Percentiles rank a stretch among this genome's conserved stretches.
phyloP scores from a whole-genome alignment of 2,113 vertebrate species.

The Colinus virginianus region DNA sequence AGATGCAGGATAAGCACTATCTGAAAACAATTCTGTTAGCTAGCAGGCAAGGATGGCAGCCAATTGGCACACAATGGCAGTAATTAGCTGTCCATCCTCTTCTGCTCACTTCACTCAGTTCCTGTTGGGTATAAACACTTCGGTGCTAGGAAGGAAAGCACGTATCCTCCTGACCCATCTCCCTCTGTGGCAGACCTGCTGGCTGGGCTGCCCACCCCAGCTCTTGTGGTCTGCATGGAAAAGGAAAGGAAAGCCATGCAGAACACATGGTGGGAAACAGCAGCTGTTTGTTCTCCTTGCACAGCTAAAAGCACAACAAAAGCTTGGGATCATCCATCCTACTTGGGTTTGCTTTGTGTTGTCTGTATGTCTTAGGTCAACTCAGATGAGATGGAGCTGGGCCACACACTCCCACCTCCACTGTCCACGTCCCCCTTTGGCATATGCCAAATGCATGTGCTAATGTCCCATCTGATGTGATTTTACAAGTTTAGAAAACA shows the following conservation, averaged over 20 bases:
- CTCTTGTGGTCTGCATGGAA: background rate
- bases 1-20: constrained; percentile 57
- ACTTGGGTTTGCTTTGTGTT: background rate
- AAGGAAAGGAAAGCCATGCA: background rate
- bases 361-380: background rate
- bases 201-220: background rate
- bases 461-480: too few species aligned
- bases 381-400: background rate
- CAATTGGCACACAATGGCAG: constrained; percentile 37
- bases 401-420: rapidly evolving
- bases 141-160: background rate
- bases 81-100: constrained; percentile 59
- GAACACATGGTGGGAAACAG: background rate
- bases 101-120: constrained; percentile 1
- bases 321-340: background rate
- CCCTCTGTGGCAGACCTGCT: background rate
- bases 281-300: background rate
- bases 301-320: background rate
- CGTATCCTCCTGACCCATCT: background rate
- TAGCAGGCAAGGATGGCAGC: constrained; percentile 37
- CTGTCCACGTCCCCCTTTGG: background rate
- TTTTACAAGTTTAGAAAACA: too few species aligned
- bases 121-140: constrained; percentile 19
- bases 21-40: constrained; percentile 62
- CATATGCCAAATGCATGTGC: too few species aligned